phyloP scores from a whole-genome alignment of 2,797 vertebrate species.

The Anniella stebbinsi region DNA sequence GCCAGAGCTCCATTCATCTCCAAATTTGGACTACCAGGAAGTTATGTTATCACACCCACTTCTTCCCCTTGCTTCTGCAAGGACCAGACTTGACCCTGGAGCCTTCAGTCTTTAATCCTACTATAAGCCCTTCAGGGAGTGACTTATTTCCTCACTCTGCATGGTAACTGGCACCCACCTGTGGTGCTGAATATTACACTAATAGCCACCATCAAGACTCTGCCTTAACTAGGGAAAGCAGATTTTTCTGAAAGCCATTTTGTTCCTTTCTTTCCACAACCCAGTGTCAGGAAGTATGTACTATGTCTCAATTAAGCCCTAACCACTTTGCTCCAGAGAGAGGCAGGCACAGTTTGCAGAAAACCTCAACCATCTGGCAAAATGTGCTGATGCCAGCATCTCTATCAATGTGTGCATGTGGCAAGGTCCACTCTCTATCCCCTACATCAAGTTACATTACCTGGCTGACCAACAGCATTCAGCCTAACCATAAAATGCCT shows the following conservation, averaged over 20 bases:
- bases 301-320: background rate
- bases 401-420: too few species aligned
- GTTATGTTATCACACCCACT: background rate
- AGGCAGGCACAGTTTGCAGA: background rate
- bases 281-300: background rate
- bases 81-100: background rate
- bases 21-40: background rate
- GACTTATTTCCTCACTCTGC: background rate
- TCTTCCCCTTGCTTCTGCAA: background rate
- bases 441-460: slow-evolving; percentile 73
- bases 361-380: background rate
- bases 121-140: too few species aligned
- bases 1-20: background rate
- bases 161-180: background rate
- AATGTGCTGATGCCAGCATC: too few species aligned
- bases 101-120: background rate
- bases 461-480: slow-evolving; percentile 89
- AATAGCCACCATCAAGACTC: background rate
- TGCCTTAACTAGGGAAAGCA: background rate
- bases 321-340: background rate
- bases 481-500: slow-evolving; percentile 90
- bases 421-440: background rate
- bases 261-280: background rate
- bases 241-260: background rate
- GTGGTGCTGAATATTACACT: background rate